Base-by-base conservation (phyloP, 2,113 vertebrate genomes). In the Gobio gobio region DNA sequence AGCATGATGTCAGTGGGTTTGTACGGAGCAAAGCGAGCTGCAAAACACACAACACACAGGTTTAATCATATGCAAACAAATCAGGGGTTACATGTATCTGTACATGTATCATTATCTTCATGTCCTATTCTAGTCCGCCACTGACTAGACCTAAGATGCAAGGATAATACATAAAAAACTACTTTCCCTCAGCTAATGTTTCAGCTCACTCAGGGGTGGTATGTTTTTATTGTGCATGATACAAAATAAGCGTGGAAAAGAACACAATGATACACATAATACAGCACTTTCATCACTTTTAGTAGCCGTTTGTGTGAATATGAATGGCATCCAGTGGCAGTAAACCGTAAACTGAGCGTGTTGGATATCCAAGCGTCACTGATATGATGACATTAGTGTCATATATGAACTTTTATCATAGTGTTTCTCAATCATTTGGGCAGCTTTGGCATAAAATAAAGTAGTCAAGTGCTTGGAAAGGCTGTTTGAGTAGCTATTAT, bases 1-100 rank as follows among this genome's bases (percentile, higher is more conserved):
- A 99, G 94, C 94, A 99, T 93, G 94, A 99, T 98, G 93, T 99
- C 98, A 90, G 96, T 96, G 22, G 97, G 96, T 93, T 99, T 99
- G 91, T 99, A 99, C 16, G 97, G 96, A 86, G 96, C 90, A 86
- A 99, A 98, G 79, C 95, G 97, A 86, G 94, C 98, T 99, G 91
- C 29, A 75, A 8, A 29, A 76, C 63, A 29, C 7, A 86, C 75
- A 74, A 83, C 49, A 83, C 0, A 72, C n/a, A 64, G 3, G 59
- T 81, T 72, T 68, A 68, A 33, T 68, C 29, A 33, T 2, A 18
- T 33, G 63, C 63, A 66, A 66, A 66, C 66, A 20, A 29, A 64
- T 14, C 14, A 16, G 49, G 13, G 47, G 47, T 13, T 49, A 49
- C 3, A 14, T 49, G 47, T 12, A 47, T 29, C 29, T 29, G 29